Conservation (phyloP, 2,113 vertebrate genomes). For the Ophiodon elongatus region DNA sequence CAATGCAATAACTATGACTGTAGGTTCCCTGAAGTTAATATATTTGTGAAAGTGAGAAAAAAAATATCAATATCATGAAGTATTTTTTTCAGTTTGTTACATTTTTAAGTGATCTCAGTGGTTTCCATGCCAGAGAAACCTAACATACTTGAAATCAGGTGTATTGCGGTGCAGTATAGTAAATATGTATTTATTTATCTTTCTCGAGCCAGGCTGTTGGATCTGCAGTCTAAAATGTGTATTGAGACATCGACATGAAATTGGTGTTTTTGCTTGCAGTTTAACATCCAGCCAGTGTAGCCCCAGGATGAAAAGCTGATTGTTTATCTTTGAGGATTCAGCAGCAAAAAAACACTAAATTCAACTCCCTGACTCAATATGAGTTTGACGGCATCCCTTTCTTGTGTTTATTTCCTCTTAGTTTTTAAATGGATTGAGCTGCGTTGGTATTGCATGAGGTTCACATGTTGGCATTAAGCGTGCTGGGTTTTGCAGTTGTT, state of each 20-base stretch:
- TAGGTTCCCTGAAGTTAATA: constrained; percentile 76
- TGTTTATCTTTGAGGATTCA: background rate
- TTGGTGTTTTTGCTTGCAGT: constrained; percentile 22
- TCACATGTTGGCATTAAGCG: constrained; percentile 88
- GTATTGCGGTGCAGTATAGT: constrained; percentile 93
- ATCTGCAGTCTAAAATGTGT: constrained; percentile 34
- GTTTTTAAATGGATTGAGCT: constrained; percentile 77
- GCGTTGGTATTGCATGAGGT: constrained; percentile 90
- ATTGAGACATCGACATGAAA: constrained; percentile 19
- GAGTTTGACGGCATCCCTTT: constrained; percentile 60
- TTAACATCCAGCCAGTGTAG: constrained; percentile 18
- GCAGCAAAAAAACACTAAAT: constrained; percentile 15
- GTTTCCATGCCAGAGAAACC: constrained; percentile 92
- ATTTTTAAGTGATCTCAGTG: constrained; percentile 82
- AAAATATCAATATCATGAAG: constrained; percentile 70
- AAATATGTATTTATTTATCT: constrained; percentile 76
- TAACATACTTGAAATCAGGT: constrained; percentile 98
- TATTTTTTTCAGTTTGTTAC: constrained; percentile 88
- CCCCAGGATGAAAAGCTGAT: background rate
- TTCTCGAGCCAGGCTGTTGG: constrained; percentile 84
- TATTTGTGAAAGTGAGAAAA: constrained; percentile 85
- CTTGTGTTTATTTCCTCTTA: constrained; percentile 48
- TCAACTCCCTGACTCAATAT: constrained; percentile 10
- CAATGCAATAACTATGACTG: constrained; percentile 97
- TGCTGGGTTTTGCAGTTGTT: constrained; percentile 84